Base-by-base conservation (phyloP, 2,113 vertebrate genomes). In the Melanostigma gelatinosum region DNA sequence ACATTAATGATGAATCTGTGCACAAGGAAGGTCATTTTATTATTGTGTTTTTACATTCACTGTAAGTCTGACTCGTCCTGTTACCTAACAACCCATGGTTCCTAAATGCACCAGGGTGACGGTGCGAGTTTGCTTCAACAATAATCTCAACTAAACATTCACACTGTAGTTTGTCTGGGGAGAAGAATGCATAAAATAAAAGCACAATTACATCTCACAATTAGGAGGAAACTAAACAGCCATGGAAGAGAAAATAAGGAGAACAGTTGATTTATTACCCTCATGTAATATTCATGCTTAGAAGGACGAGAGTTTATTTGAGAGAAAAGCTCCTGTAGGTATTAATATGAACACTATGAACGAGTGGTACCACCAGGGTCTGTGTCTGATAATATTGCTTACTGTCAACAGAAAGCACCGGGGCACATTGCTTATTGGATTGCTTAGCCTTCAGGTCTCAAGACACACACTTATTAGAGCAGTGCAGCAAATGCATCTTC, bases 271-370 rank as follows among this genome's bases (percentile, higher is more conserved):
- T 84, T 83, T 71, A 79, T 77, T 84, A 55, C 52, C 7, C 66
- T 85, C 22, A 79, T 85, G 80, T 71, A 88, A 86, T 78, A 88
- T 88, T 80, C 57, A 32, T 27, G 70, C 34, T 62, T 68, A 3
- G 57, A 13, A 27, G 64, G 20, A 75, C 50, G 66, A 48, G 79
- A 84, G 63, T 42, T 72, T 46, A 58, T 55, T 80, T 10, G 24
- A 87, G 12, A 46, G 58, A 65, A 52, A 77, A 72, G 12, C 42
- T 76, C 38, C 72, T 67, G 79, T 68, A 79, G 74, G 75, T 86
- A 80, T 85, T 81, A 72, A 86, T 78, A 60, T 36, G 3, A 75
- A 80, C 40, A 79, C 76, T 77, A 83, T 65, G 50, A 84, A 61
- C 77, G 76, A 83, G n/a, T 4, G n/a, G 42, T 71, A 57, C 8